Conservation (phyloP, 2,888 invertebrate genomes). For the Oasisia sp. region DNA sequence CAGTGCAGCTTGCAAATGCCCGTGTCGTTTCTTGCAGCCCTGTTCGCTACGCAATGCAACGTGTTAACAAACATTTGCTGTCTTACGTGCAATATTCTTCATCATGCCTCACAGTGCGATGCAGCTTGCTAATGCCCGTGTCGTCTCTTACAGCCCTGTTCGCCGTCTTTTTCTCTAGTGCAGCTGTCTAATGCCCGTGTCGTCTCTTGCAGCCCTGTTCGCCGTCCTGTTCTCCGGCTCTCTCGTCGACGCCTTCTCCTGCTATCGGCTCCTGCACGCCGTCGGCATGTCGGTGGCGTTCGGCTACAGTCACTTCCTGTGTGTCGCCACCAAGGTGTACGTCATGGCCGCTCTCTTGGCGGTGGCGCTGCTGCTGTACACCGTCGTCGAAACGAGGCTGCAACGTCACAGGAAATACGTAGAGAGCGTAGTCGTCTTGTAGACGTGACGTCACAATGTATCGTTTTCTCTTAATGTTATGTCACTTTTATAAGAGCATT, state of each 20-base stretch:
- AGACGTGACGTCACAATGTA: neutral
- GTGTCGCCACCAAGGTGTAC: constrained; percentile 80
- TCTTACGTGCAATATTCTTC: constrained; percentile 71
- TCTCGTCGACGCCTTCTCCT: constrained; percentile 91
- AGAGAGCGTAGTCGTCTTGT: constrained; percentile 27
- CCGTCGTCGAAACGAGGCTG: constrained; percentile 69
- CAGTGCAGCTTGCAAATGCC: neutral
- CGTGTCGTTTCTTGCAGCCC: neutral
- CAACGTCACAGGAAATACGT: constrained; percentile 34
- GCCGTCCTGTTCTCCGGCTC: constrained; percentile 87
- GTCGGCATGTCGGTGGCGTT: constrained; percentile 90
- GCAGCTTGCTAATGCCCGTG: neutral
- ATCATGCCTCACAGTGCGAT: constrained; percentile 73
- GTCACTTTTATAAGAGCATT: no score
- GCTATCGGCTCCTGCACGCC: constrained; percentile 91
- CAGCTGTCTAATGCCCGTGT: neutral
- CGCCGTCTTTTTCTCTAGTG: constrained; percentile 77
- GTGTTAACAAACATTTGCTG: neutral
- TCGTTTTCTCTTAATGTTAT: no score
- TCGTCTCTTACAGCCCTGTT: neutral
- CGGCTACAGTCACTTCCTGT: constrained; percentile 82
- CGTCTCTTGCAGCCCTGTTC: constrained; percentile 71
- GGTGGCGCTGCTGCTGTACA: constrained; percentile 81
- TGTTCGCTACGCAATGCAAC: no score
- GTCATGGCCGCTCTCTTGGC: constrained; percentile 76